Base-by-base conservation (phyloP, 2,888 invertebrate species). In the Philopedon plagiatum region DNA sequence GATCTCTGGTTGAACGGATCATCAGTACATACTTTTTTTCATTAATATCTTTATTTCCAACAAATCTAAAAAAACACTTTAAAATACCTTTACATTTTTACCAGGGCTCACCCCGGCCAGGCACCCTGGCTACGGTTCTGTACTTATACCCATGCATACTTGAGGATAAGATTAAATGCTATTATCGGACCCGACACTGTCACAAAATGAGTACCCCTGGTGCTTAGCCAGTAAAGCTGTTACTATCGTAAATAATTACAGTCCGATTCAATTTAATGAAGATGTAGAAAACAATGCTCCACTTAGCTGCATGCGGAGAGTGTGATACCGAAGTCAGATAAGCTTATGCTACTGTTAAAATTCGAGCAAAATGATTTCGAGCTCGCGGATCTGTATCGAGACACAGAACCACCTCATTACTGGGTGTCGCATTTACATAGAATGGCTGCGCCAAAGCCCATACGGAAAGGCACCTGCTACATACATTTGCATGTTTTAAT, bases 391-490 rank as follows among this genome's bases (percentile, higher is more conserved):
- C 79, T 75, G 75, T 79, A 80, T 81, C 79, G 77, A 78, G 76
- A 23, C 58, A 68, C 41, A 70, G 70, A 62, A 56, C 41, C 77
- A 77, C 79, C 80, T 81, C 81, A 81, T 81, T 81, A 81, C 80
- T 81, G 80, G 80, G 79, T 81, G 81, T 81, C 81, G 78, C 80
- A 81, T 81, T 81, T 81, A 80, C 81, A 81, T 63, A 63, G 63
- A 71, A 68, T 58, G 67, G 69, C 57, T 51, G 37, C 39, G 37
- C 44, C 56, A 18, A 39, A 19, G 49, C 37, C 44, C 74, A 74
- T 69, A 64, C 68, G 73, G 68, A 71, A 71, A 74, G 76, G 76
- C 78, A 78, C 78, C 78, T 78, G 76, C 74, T 75, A 66, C 72
- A 46, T 34, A 46, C 34, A 77, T 76, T 76, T 78, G 74, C 76